Evolutionary conservation across 2,888 invertebrate genomes (phyloP).

Genomic region (Itoplectis maculator): DNA sequence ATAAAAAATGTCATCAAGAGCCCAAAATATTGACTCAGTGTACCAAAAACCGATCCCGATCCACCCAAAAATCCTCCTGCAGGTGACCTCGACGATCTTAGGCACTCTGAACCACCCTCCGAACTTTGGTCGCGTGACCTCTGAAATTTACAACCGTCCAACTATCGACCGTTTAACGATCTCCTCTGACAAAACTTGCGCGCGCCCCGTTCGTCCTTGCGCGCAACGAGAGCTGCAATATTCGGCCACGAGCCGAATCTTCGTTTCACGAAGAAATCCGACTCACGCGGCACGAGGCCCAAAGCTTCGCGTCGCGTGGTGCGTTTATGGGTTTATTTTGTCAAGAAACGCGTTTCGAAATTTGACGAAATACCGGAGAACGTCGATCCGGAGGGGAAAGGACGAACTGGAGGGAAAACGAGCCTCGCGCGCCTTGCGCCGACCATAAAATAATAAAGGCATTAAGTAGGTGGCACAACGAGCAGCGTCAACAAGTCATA

Average conservation of each 20-base stretch:
- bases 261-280: constrained; percentile 55
- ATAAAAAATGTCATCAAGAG: background rate
- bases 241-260: constrained; percentile 12
- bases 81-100: background rate
- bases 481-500: constrained; percentile 80
- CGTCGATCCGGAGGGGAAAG: background rate
- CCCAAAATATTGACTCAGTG: background rate
- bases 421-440: constrained; percentile 62
- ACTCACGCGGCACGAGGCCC: background rate
- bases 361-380: constrained; percentile 14
- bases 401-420: constrained; percentile 43
- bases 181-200: background rate
- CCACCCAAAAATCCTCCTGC: background rate
- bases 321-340: constrained; percentile 65
- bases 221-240: constrained; percentile 8
- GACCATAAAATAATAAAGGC: constrained; percentile 80
- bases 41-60: too few relatives aligned
- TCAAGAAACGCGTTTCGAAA: constrained; percentile 21
- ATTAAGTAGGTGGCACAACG: constrained; percentile 77
- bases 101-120: background rate
- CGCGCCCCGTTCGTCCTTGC: background rate
- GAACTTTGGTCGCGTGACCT: constrained; percentile 48
- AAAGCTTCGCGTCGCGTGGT: constrained; percentile 58
- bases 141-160: constrained; percentile 11
- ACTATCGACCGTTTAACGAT: constrained; percentile 13